Evolutionary conservation across 2,888 invertebrate species (phyloP), one percentile per base, ranked within the genome.

Genomic region (Odiellus spinosus): DNA sequence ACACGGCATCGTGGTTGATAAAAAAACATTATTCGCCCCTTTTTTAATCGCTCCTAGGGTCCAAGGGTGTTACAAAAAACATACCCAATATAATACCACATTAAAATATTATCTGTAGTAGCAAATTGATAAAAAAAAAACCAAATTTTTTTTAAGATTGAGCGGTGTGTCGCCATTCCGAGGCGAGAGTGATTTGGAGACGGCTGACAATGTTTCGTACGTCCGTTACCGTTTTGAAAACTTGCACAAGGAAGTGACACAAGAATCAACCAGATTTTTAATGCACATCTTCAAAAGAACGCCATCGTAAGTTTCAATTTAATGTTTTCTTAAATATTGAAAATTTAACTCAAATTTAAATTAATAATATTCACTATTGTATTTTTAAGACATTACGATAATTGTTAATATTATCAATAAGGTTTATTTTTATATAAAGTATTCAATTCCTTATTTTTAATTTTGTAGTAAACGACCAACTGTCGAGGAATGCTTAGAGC

Each of bases 211-310:
- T 68, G 86, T 93, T 59, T 77, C 81, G 56, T 88, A 80, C 70
- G 90, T 90, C 12, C 74, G 95, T 44, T 88, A 86, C 69, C 76
- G 93, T 59, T 91, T 91, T 63, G 93, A 95, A 61, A 80, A 88
- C 65, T 75, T 98, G 10, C 91, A 82, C 65, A 86, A 86, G 63
- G 91, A 93, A 67, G 79, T 91, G 46, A 87, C 90, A 40, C 90
- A 87, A 67, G 88, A 90, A 67, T 83, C 82, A 4, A 82, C 86
- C 4, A 73, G 91, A 58, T 96, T 98, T 73, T 76, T 96, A 56
- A 91, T 91, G 82, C 80, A 86, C 65, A 72, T 93, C 52, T 86
- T 98, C 71, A 95, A 95, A 71, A 79, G 88, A 59, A 79, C 85
- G 55, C 91, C 96, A 34, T 77, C 80, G 83, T 86, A 71, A 71